phyloP scores from a whole-genome alignment of 2,113 vertebrate genomes.

The Apistogramma diplotaenia region DNA sequence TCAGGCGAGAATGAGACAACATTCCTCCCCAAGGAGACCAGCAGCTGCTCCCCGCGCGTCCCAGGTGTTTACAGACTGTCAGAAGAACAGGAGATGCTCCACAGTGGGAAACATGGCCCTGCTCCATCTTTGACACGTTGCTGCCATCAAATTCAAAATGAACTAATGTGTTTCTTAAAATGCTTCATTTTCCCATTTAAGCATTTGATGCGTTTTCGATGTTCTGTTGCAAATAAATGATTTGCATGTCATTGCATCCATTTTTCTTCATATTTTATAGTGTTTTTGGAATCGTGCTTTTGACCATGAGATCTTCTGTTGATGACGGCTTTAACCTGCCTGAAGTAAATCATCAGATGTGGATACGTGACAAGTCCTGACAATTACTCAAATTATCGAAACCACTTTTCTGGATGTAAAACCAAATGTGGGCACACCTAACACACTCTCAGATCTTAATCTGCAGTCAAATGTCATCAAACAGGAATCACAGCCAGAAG shows the following conservation, averaged over 20 bases:
- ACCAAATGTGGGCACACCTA: neutral
- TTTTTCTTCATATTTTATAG: rapidly evolving
- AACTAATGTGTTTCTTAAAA: too few species aligned
- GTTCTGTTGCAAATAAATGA: neutral
- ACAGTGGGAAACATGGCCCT: too few species aligned
- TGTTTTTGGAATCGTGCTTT: neutral
- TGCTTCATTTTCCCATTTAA: too few species aligned
- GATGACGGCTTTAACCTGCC: neutral
- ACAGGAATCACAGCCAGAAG: neutral
- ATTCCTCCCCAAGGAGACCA: neutral
- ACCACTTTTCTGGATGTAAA: neutral
- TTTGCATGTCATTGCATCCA: neutral
- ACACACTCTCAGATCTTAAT: neutral
- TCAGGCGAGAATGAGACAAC: neutral
- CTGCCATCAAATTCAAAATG: too few species aligned
- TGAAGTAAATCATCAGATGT: neutral
- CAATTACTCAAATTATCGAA: neutral
- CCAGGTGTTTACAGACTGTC: neutral
- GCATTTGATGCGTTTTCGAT: rapidly evolving
- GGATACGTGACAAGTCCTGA: neutral
- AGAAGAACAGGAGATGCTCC: neutral
- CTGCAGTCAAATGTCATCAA: neutral
- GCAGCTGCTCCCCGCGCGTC: neutral
- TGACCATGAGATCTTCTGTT: neutral
- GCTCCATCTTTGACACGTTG: too few species aligned